phyloP scores from a whole-genome alignment of 2,888 invertebrate genomes.

The Clepsis dumicolana region DNA sequence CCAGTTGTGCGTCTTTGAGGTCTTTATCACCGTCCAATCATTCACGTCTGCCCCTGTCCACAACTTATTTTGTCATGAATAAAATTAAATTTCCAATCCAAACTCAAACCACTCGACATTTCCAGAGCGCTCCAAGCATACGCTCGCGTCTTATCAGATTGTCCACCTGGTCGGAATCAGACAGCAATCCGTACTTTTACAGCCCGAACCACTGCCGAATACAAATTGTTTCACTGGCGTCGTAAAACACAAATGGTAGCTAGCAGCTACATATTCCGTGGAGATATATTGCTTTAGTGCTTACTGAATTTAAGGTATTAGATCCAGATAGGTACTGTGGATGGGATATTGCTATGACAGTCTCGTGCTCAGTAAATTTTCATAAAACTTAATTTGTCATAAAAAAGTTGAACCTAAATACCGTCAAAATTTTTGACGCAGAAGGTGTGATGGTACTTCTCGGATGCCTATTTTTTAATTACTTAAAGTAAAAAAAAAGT shows the following conservation, averaged over 20 bases:
- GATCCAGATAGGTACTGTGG: slow-evolving; percentile 14
- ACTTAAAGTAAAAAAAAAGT: too few relatives aligned
- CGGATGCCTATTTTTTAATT: too few relatives aligned
- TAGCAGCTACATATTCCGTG: slow-evolving; percentile 53
- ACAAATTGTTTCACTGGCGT: slow-evolving; percentile 76
- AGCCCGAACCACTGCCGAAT: slow-evolving; percentile 68
- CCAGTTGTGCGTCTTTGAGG: too few relatives aligned
- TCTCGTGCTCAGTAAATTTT: too few relatives aligned
- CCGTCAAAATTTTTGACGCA: too few relatives aligned
- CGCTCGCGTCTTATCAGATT: slow-evolving; percentile 66
- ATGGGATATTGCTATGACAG: not conserved
- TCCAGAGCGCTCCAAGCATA: slow-evolving; percentile 14
- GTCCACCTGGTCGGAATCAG: slow-evolving; percentile 73
- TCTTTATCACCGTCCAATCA: too few relatives aligned
- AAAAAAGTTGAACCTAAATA: too few relatives aligned
- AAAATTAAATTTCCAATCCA: slow-evolving; percentile 22
- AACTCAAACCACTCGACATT: not conserved
- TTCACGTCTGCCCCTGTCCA: too few relatives aligned
- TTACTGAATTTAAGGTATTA: slow-evolving; percentile 36
- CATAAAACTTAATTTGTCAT: too few relatives aligned
- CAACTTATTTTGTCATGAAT: not conserved
- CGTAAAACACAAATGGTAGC: slow-evolving; percentile 75
- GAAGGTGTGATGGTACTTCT: too few relatives aligned
- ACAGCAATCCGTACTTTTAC: slow-evolving; percentile 70
- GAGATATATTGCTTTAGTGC: slow-evolving; percentile 64